Evolutionary conservation across 2,888 invertebrate genomes (phyloP).

Genomic region (Disparrhopalites patrizii): DNA sequence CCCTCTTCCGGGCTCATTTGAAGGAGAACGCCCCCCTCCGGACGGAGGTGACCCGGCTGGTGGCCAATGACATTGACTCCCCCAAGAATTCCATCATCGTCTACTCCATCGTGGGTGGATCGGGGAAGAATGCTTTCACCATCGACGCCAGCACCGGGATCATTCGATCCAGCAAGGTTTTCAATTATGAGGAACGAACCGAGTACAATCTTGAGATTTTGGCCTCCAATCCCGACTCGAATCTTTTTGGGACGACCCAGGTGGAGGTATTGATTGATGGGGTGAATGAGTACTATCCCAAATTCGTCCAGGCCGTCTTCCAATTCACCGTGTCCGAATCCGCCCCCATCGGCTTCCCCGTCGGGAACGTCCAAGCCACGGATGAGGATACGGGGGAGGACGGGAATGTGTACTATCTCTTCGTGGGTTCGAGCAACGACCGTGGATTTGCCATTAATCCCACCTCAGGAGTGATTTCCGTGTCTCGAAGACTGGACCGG

Average conservation of each 20-base stretch:
- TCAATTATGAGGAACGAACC: conserved; percentile 65
- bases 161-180: conserved; percentile 75
- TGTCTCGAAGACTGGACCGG: conserved; percentile 74
- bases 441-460: conserved; percentile 76
- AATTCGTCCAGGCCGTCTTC: conserved; percentile 86
- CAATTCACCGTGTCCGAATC: conserved; percentile 88
- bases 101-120: conserved; percentile 57
- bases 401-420: conserved; percentile 70
- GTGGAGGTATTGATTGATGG: conserved; percentile 73
- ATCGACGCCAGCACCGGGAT: conserved; percentile 86
- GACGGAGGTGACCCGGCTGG: conserved; percentile 82
- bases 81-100: conserved; percentile 81
- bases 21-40: conserved; percentile 92
- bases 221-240: conserved; percentile 76
- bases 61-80: conserved; percentile 79
- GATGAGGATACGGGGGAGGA: conserved; percentile 82
- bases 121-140: conserved; percentile 75
- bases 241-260: conserved; percentile 65
- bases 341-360: conserved; percentile 78
- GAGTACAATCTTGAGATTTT: conserved; percentile 70
- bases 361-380: conserved; percentile 84
- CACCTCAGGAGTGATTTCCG: conserved; percentile 71
- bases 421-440: conserved; percentile 67
- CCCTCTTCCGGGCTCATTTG: conserved; percentile 72
- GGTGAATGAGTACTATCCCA: conserved; percentile 92